A percentile compares a stretch with the other conserved stretches of the same genome.
Conservation (phyloP, 2,797 vertebrate genomes). For the Falco concolor region DNA sequence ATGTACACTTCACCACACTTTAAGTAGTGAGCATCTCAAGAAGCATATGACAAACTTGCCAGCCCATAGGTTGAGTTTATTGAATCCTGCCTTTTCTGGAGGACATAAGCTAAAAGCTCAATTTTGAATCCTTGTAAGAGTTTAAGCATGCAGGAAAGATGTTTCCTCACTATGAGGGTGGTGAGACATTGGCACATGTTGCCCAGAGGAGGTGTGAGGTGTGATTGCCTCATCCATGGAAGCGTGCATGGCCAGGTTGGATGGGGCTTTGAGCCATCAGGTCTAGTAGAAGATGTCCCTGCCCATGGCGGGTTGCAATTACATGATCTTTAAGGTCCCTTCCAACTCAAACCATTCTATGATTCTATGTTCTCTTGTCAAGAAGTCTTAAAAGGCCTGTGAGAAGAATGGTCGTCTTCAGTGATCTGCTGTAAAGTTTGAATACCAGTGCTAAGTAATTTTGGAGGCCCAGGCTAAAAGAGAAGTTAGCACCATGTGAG, state of each 20-base stretch:
- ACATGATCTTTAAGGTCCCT: too few species aligned
- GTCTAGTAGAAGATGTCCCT: too few species aligned
- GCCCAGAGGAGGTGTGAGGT: too few species aligned
- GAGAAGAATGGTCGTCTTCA: not conserved
- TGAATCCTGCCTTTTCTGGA: not conserved
- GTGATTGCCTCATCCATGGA: too few species aligned
- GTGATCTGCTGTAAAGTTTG: not conserved
- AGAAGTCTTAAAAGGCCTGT: not conserved
- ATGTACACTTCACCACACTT: not conserved
- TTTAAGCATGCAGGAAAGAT: not conserved
- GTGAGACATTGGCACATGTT: too few species aligned
- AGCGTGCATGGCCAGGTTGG: too few species aligned
- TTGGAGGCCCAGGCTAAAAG: not conserved
- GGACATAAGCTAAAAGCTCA: not conserved
- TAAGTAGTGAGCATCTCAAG: not conserved
- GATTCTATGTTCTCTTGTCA: not conserved
- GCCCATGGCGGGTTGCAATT: too few species aligned
- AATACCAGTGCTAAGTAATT: not conserved
- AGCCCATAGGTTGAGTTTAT: not conserved
- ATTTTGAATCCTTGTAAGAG: not conserved
- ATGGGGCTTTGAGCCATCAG: too few species aligned
- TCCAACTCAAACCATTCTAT: too few species aligned
- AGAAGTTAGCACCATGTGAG: not conserved
- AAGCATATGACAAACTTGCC: not conserved
- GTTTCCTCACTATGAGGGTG: too few species aligned